These are phyloP conservation scores for Ptychoptera contaminata DNA, from an alignment of 2,888 invertebrate species.

Conservation along the genomic window DNA sequence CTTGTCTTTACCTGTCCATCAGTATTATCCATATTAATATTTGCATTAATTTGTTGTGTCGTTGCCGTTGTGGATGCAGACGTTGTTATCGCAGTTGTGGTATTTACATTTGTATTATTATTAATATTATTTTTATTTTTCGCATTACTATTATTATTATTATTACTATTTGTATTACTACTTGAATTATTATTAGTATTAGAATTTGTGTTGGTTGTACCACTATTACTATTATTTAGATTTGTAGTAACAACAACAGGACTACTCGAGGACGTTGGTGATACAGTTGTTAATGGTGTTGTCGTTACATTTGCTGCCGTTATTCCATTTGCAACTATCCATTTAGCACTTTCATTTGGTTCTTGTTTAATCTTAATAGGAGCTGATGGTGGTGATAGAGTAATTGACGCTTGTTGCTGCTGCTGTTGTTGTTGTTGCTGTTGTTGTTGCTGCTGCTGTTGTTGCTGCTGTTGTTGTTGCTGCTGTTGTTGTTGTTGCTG, in stretches of 20 bases:
- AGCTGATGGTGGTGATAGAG: constrained; percentile 8
- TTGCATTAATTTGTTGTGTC: constrained; percentile 24
- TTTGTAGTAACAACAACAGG: not conserved
- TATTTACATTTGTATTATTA: not conserved
- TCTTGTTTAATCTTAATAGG: constrained; percentile 8
- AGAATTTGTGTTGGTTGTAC: not conserved
- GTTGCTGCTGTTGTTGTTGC: constrained; percentile 10
- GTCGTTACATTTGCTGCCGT: too few species aligned
- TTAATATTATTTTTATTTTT: not conserved
- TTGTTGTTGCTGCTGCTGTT: constrained; percentile 11
- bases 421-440: constrained; percentile 11
- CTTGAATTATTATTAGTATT: not conserved
- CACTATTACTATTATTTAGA: constrained; percentile 1
- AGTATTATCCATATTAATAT: constrained; percentile 23
- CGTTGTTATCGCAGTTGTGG: constrained; percentile 2
- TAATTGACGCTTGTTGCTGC: constrained; percentile 24
- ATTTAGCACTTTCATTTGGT: not conserved
- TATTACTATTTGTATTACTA: not conserved
- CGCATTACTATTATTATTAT: not conserved
- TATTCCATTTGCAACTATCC: not conserved
- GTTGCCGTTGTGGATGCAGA: constrained; percentile 8
- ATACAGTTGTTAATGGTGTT: too few species aligned
- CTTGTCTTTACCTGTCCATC: constrained; percentile 32
- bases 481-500: constrained; percentile 21
- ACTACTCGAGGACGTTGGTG: too few species aligned